Percentiles rank a stretch among this genome's conserved stretches.
Conservation (phyloP, 2,888 invertebrate genomes). For the Actias luna region DNA sequence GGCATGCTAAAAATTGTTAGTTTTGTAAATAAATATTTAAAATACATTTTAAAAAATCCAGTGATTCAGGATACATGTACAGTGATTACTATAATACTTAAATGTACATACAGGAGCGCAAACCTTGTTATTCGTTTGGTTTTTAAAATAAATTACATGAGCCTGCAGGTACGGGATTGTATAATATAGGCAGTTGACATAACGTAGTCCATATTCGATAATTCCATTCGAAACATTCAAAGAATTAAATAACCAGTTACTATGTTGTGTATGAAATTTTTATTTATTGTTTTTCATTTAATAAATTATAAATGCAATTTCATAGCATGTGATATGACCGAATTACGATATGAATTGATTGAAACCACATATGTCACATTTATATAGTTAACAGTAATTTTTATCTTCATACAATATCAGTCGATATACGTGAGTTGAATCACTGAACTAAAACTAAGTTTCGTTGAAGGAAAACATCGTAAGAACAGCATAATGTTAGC, state of each 20-base stretch:
- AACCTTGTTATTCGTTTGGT: too few species aligned
- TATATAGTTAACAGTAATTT: background rate
- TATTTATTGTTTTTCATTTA: background rate
- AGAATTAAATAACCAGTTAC: background rate
- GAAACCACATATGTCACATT: background rate
- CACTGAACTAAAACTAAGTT: too few species aligned
- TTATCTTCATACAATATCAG: too few species aligned
- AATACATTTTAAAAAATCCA: too few species aligned
- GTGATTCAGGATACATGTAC: too few species aligned
- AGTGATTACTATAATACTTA: too few species aligned
- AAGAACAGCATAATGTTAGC: too few species aligned
- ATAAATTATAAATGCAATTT: background rate
- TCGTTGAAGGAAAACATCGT: too few species aligned
- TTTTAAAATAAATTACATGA: background rate
- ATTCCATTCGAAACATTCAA: slow-evolving; percentile 3
- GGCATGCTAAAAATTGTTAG: too few species aligned
- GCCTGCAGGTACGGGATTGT: background rate
- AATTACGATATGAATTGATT: background rate
- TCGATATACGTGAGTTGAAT: too few species aligned
- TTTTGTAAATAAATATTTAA: background rate
- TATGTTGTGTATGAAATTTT: background rate
- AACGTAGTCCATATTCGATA: slow-evolving; percentile 7
- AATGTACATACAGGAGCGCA: too few species aligned
- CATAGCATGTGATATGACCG: background rate
- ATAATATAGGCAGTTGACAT: slow-evolving; percentile 1